A percentile compares a stretch with the other conserved stretches of the same genome.
Conservation (phyloP, 2,888 invertebrate species). For the Lepidochitona cinerea region DNA sequence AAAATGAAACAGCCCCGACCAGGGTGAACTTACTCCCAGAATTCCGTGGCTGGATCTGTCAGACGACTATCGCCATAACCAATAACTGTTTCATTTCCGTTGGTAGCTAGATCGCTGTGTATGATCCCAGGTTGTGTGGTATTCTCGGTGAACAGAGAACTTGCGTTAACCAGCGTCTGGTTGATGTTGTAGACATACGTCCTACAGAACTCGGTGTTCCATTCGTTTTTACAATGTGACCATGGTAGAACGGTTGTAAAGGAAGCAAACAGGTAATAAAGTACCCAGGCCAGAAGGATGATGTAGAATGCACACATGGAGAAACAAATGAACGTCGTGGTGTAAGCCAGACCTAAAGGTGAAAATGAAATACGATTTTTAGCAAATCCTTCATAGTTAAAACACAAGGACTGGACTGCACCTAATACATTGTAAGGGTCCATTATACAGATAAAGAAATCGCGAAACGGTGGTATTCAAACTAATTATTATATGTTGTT, state of each 20-base stretch:
- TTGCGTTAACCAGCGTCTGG: background rate
- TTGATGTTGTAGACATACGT: background rate
- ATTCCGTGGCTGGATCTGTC: background rate
- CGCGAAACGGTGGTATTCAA: no score
- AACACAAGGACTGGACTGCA: no score
- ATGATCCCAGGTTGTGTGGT: background rate
- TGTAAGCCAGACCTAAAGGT: background rate
- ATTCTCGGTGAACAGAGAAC: background rate
- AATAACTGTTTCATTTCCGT: background rate
- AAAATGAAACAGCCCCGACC: no score
- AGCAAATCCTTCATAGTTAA: no score
- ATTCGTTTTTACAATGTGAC: slow-evolving; percentile 83
- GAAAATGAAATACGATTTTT: no score
- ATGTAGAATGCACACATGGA: slow-evolving; percentile 70
- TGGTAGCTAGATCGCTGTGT: background rate
- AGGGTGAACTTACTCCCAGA: background rate
- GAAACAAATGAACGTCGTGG: slow-evolving; percentile 3
- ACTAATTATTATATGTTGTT: no score
- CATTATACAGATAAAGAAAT: no score
- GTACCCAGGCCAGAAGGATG: slow-evolving; percentile 84
- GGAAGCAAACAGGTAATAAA: slow-evolving; percentile 82
- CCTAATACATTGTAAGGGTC: no score
- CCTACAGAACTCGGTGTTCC: slow-evolving; percentile 77
- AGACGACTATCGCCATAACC: background rate
- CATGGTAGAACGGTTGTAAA: slow-evolving; percentile 78